Evolutionary conservation across 2,113 vertebrate genomes (phyloP), one percentile per base, ranked within the genome.

Genomic region (Myrmecophaga tridactyla): DNA sequence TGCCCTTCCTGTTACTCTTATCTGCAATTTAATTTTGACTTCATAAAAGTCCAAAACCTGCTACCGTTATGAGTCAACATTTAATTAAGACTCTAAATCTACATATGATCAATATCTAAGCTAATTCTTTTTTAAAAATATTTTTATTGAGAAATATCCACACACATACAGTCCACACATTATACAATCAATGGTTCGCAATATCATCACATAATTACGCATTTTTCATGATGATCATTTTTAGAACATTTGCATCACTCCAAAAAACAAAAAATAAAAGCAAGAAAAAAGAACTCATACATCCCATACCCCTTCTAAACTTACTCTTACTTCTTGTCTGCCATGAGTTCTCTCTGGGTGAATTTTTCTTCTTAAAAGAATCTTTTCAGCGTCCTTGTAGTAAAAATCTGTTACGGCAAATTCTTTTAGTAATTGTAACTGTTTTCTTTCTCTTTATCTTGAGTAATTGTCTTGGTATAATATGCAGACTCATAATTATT

Each of bases 41-140:
- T 78, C 53, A 20, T 51, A 27, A 46, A 23, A 0, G 3, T 18
- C 4, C 39, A 39, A 25, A 27, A 58, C 7, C 13, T 53, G 82
- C 34, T 62, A 53, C 4, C 3, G 0, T 20, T 10, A 31, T 4
- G 27, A 9, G 56, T 1, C 36, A 56, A 48, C 5, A 12, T 70
- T 48, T 27, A 41, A 41, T 20, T 21, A 39, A n/a, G n/a, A n/a
- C 23, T 18, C 6, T n/a, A 51, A 15, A 9, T 34, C 39, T 14
- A 0, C 29, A 12, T 21, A 1, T 11, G 41, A 41, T 62, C 21
- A 11, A 3, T 1, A 0, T 14, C n/a, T 14, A 14, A 73, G n/a
- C n/a, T n/a, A n/a, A n/a, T n/a, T n/a, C n/a, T n/a, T n/a, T n/a
- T n/a, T n/a, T n/a, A n/a, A n/a, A n/a, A n/a, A n/a, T n/a, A n/a